phyloP scores from a whole-genome alignment of 2,113 vertebrate species.

The Apus apus region DNA sequence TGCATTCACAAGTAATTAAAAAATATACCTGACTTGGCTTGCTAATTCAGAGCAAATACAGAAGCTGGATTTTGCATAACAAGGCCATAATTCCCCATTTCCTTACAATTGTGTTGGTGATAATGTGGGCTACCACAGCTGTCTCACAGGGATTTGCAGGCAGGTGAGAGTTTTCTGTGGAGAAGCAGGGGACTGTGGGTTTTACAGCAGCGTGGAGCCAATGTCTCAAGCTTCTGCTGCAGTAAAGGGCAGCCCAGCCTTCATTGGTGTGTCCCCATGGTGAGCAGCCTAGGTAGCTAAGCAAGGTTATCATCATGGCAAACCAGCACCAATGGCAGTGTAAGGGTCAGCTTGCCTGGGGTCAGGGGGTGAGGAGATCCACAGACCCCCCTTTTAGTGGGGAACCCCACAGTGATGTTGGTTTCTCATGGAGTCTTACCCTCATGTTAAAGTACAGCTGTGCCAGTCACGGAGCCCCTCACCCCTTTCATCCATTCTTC shows the following conservation, averaged over 20 bases:
- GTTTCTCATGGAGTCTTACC: neutral
- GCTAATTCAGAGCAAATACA: neutral
- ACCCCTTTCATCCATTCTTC: neutral
- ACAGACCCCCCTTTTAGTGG: neutral
- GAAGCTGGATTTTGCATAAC: neutral
- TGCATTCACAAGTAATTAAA: neutral
- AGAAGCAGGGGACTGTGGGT: neutral
- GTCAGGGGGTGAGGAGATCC: neutral
- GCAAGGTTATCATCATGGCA: accelerated
- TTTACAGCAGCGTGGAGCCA: accelerated
- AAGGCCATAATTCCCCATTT: neutral
- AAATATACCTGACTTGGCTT: neutral
- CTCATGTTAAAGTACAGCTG: neutral
- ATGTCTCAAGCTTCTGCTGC: neutral
- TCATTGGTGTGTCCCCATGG: accelerated
- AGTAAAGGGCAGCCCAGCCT: neutral
- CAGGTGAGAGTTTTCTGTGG: neutral
- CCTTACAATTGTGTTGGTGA: neutral
- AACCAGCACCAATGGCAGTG: accelerated
- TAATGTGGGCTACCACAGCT: neutral
- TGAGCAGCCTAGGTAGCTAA: neutral
- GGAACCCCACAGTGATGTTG: neutral
- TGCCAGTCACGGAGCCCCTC: neutral
- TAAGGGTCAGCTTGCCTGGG: neutral
- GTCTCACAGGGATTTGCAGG: neutral